These are phyloP conservation scores for Gymnocypris eckloni DNA, from an alignment of 2,797 vertebrate genomes.

Conservation along the genomic window DNA sequence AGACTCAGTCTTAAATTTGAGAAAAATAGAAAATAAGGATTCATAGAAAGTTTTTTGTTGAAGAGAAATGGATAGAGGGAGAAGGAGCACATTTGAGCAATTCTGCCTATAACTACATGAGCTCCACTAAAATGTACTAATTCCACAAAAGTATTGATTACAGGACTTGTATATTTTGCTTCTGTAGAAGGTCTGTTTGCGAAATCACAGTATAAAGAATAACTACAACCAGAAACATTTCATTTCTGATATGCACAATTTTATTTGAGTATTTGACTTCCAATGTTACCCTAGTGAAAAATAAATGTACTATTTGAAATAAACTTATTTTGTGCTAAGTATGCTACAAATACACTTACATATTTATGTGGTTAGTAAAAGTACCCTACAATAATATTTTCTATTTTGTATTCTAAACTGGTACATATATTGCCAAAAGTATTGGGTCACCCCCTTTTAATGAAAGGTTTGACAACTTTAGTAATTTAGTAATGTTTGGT, in stretches of 20 bases:
- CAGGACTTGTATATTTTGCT: neutral
- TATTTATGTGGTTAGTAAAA: neutral
- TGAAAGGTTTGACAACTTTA: too few relatives aligned
- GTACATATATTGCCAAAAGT: neutral
- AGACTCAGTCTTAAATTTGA: conserved; percentile 58
- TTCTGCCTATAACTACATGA: neutral
- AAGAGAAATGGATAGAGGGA: neutral
- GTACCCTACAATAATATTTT: neutral
- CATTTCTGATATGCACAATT: neutral
- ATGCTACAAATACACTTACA: neutral
- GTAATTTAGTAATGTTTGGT: too few relatives aligned
- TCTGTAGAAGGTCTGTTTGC: neutral
- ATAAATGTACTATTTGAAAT: neutral
- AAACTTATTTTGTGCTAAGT: neutral
- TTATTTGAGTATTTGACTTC: neutral
- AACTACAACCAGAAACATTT: neutral
- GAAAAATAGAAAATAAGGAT: conserved; percentile 54
- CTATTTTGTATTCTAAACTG: neutral
- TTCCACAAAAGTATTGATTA: neutral
- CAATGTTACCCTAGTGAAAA: neutral
- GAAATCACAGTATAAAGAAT: neutral
- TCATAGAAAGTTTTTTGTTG: conserved; percentile 30
- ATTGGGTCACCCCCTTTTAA: too few relatives aligned
- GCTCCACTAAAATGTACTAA: neutral
- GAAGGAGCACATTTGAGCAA: neutral